Percentiles rank a stretch among this genome's conserved stretches.
Conservation (phyloP, 2,797 vertebrate genomes). For the Oreochromis grahami region DNA sequence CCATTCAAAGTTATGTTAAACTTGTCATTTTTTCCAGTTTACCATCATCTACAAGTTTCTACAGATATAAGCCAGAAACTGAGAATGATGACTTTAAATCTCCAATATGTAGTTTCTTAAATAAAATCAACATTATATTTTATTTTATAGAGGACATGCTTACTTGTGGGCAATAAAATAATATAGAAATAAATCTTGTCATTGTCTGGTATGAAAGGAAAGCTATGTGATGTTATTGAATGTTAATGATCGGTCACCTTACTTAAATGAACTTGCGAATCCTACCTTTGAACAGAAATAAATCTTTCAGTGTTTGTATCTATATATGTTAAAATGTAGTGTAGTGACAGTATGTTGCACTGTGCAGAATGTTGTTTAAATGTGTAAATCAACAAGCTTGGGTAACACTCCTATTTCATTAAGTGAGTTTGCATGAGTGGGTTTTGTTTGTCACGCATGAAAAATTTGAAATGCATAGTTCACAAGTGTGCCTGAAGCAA, state of each 20-base stretch:
- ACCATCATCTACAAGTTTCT: not conserved
- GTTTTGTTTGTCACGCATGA: not conserved
- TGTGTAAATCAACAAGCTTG: not conserved
- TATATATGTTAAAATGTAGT: not conserved
- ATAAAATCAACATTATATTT: not conserved
- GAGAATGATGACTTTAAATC: not conserved
- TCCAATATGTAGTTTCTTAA: not conserved
- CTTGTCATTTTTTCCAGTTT: not conserved
- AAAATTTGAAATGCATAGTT: not conserved
- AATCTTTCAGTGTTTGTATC: not conserved
- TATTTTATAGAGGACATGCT: not conserved
- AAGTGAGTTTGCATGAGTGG: fast-evolving
- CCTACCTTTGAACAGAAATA: not conserved
- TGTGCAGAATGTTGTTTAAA: not conserved
- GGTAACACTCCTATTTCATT: not conserved
- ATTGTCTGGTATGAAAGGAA: not conserved
- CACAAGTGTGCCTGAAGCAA: not conserved
- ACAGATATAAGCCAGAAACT: not conserved
- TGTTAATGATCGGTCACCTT: not conserved
- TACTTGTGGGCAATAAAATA: not conserved
- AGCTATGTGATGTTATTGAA: not conserved
- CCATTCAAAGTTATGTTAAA: not conserved
- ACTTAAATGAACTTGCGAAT: not conserved
- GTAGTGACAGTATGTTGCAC: not conserved
- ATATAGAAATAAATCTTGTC: not conserved